These are phyloP conservation scores for Muntiacus reevesi DNA, from an alignment of 2,113 vertebrate genomes.

Conservation along the genomic window DNA sequence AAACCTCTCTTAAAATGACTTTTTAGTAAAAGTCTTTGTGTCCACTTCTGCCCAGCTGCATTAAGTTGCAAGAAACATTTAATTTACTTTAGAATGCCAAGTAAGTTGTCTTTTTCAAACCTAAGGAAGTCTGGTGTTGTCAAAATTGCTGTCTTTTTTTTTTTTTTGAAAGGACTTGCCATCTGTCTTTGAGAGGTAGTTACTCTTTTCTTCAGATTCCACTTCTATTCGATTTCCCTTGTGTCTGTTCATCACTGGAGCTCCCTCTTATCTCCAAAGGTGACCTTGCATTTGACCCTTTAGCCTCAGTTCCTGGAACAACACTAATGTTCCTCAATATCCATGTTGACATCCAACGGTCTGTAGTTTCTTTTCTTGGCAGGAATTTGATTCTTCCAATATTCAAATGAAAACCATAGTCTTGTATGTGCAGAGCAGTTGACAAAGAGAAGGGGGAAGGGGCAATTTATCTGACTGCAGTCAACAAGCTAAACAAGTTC, in stretches of 20 bases:
- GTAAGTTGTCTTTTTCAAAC: slow-evolving; percentile 34
- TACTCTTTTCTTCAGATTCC: slow-evolving; percentile 14
- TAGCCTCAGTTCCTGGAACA: background rate
- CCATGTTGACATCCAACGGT: slow-evolving; percentile 35
- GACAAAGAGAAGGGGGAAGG: background rate
- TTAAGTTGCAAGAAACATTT: slow-evolving; percentile 18
- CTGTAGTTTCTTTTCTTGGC: slow-evolving; percentile 9
- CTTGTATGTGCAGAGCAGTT: background rate
- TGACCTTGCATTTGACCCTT: background rate
- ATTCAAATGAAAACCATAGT: background rate
- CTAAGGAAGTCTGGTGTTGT: background rate
- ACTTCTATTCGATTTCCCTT: slow-evolving; percentile 3
- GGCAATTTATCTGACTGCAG: slow-evolving; percentile 40
- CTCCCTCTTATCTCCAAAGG: background rate
- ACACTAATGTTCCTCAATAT: slow-evolving; percentile 45
- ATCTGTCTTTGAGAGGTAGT: background rate
- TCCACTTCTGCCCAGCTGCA: slow-evolving; percentile 35
- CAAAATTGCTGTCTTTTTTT: background rate
- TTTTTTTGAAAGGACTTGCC: background rate
- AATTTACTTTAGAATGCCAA: slow-evolving; percentile 16
- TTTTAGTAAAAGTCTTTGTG: slow-evolving; percentile 33
- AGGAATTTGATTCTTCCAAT: slow-evolving; percentile 39
- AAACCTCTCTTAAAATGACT: slow-evolving; percentile 26
- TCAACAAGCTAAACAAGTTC: slow-evolving; percentile 42
- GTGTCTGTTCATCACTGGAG: background rate